phyloP scores from a whole-genome alignment of 2,113 vertebrate species.

The Hippolais icterina region DNA sequence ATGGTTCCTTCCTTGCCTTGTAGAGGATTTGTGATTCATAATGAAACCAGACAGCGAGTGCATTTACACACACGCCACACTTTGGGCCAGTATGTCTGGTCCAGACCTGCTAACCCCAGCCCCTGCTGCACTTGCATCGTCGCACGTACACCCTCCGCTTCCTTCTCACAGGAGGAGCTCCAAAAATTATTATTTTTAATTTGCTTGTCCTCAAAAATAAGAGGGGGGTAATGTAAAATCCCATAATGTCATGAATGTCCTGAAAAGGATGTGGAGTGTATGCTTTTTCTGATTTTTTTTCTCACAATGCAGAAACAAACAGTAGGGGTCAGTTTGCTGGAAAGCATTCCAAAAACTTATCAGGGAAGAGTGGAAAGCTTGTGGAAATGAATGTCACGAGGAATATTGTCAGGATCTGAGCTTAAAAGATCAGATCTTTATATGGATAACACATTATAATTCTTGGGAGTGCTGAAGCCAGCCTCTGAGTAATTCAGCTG shows the following conservation, averaged over 20 bases:
- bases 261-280: neutral
- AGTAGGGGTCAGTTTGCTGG: neutral
- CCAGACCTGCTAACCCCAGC: neutral
- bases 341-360: neutral
- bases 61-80: neutral
- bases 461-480: neutral
- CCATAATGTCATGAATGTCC: neutral
- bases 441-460: neutral
- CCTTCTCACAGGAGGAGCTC: neutral
- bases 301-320: neutral
- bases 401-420: neutral
- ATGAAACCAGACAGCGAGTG: conserved; percentile 25
- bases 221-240: neutral
- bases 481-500: neutral
- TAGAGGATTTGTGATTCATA: neutral
- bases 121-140: fast-evolving
- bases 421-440: neutral
- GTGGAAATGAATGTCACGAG: neutral
- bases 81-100: neutral
- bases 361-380: neutral
- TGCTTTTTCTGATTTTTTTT: neutral
- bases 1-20: neutral
- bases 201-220: neutral
- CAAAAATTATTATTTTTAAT: neutral
- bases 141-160: neutral